These are phyloP conservation scores for Camelus bactrianus DNA, from an alignment of 2,113 vertebrate genomes.

Conservation along the genomic window DNA sequence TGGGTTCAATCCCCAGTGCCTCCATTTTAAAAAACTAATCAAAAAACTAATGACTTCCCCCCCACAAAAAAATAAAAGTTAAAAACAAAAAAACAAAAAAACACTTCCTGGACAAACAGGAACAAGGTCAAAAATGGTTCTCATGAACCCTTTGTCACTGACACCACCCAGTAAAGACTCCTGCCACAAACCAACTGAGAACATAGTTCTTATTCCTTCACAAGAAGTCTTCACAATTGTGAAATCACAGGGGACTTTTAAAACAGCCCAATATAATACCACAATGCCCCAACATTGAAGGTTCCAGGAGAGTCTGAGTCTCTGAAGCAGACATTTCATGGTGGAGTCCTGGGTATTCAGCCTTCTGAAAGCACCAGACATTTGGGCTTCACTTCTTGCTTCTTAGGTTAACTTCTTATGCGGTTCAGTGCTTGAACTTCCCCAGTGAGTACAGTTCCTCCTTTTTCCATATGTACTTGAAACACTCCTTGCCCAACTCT, in stretches of 20 bases:
- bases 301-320: not conserved
- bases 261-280: not conserved
- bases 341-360: not conserved
- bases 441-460: not conserved
- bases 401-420: not conserved
- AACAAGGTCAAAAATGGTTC: not conserved
- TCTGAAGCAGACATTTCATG: not conserved
- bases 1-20: too few relatives aligned
- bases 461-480: not conserved
- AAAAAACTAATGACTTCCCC: too few relatives aligned
- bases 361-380: not conserved
- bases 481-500: not conserved
- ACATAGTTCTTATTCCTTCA: not conserved
- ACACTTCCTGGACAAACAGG: not conserved
- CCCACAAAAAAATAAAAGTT: too few relatives aligned
- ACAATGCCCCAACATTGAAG: not conserved
- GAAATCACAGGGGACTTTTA: not conserved
- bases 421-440: not conserved
- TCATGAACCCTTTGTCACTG: not conserved
- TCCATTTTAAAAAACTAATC: too few relatives aligned
- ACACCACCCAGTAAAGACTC: not conserved
- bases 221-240: not conserved
- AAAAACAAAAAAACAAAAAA: too few relatives aligned
- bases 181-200: not conserved
- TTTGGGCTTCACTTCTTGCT: not conserved